Percentiles rank a stretch among this genome's conserved stretches.
Conservation (phyloP, 2,888 invertebrate species). For the Parnassius glacialis region DNA sequence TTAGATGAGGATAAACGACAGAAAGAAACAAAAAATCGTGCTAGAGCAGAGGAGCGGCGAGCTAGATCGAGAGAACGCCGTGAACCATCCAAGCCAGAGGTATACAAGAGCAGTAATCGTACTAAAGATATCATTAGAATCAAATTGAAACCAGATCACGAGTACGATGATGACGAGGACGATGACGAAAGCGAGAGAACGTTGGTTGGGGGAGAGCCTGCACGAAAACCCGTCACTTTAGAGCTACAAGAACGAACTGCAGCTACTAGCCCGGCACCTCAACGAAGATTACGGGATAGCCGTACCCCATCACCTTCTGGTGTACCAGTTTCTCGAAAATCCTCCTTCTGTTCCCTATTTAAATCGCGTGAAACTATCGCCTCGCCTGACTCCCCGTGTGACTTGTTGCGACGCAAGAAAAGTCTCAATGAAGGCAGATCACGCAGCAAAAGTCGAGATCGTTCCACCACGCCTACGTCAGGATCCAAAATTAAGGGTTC, state of each 20-base stretch:
- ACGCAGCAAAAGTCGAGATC: conserved; percentile 85
- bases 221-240: conserved; percentile 82
- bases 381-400: conserved; percentile 83
- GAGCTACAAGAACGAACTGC: conserved; percentile 66
- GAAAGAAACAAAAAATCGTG: conserved; percentile 57
- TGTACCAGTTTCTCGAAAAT: conserved; percentile 85
- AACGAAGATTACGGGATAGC: conserved; percentile 44
- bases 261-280: conserved; percentile 44
- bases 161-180: conserved; percentile 81
- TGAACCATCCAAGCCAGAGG: conserved; percentile 53
- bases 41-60: conserved; percentile 54
- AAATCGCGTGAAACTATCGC: conserved; percentile 85
- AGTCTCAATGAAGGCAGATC: conserved; percentile 75
- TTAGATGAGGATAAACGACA: conserved; percentile 51
- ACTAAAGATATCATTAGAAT: conserved; percentile 80
- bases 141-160: conserved; percentile 87
- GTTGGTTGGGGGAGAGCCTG: conserved; percentile 44
- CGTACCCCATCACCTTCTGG: conserved; percentile 86
- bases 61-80: conserved; percentile 57
- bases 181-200: conserved; percentile 47
- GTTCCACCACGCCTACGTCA: conserved; percentile 80
- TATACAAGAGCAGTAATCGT: conserved; percentile 53
- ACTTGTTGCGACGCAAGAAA: conserved; percentile 63
- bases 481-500: conserved; percentile 82
- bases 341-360: conserved; percentile 90